Base-by-base conservation (phyloP, 2,797 vertebrate species). In the Sebastes itinus region DNA sequence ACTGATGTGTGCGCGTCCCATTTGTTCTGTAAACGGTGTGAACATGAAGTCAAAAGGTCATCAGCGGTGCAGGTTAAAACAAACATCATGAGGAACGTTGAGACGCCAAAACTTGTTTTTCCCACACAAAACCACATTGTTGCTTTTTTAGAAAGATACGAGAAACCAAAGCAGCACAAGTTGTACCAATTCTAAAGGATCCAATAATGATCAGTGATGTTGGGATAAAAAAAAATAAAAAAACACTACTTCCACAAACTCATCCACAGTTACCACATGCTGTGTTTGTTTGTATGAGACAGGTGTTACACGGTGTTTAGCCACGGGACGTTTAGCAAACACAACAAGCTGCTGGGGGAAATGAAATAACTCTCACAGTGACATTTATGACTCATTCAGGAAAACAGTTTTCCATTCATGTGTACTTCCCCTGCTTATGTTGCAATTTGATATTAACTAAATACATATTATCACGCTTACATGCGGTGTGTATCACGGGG, bases 391-490 rank as follows among this genome's bases (percentile, higher is more conserved):
- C 7, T 80, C 60, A 79, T 46, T 77, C 11, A 67, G 0, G 10
- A 62, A 83, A 85, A 80, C 54, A 35, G 6, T 58, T 65, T 63
- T 30, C 33, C 42, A 54, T 18, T n/a, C 3, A 27, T 61, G 14
- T 76, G 87, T 74, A 56, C 68, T 87, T 87, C 33, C 83, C 85
- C 76, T 77, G 14, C 32, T 64, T 46, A 55, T 6, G 6, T 2
- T 59, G 70, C 8, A 78, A 6, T 28, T 20, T 5, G 1, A 52
- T 33, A 14, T 30, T 42, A 22, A 67, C 10, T 77, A 4, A 62
- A 58, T 25, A 14, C 8, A 73, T 27, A 59, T 10, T 14, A 66
- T 55, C 20, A 38, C 14, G 32, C 14, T 55, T 27, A 8, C 60
- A 9, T 16, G 13, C 54, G 1, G 7, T 20, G 8, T 13, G 62